These are phyloP conservation scores for Craterocephalus amniculus DNA, from an alignment of 2,797 vertebrate species.

Conservation along the genomic window DNA sequence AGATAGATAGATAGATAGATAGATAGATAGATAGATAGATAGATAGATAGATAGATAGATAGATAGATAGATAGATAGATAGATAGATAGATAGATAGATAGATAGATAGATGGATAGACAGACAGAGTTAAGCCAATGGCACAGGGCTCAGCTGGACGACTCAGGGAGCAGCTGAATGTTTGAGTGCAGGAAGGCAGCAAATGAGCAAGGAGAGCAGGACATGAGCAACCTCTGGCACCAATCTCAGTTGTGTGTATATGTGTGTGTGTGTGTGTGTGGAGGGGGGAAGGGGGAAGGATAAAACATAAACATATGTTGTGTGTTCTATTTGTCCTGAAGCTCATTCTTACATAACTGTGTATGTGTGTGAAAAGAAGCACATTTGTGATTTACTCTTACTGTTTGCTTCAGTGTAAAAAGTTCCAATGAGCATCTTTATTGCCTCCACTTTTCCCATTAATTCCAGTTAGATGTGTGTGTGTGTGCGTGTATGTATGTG, in stretches of 20 bases:
- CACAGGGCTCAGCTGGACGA: slow-evolving; percentile 64
- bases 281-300: slow-evolving; percentile 45
- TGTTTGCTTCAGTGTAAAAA: slow-evolving; percentile 15
- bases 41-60: no score
- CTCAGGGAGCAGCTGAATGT: slow-evolving; percentile 54
- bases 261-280: no score
- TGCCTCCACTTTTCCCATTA: not conserved
- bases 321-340: slow-evolving; percentile 61
- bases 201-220: slow-evolving; percentile 60
- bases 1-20: no score
- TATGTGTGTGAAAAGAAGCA: slow-evolving; percentile 35
- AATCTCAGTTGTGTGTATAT: slow-evolving; percentile 49
- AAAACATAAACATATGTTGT: slow-evolving; percentile 64
- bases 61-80: no score
- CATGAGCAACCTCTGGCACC: slow-evolving; percentile 68
- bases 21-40: no score
- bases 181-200: slow-evolving; percentile 64
- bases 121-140: slow-evolving; percentile 24
- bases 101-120: no score
- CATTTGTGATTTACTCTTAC: slow-evolving; percentile 23
- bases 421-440: not conserved
- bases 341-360: slow-evolving; percentile 69
- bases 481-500: not conserved
- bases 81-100: no score
- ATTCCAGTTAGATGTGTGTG: not conserved